These are phyloP conservation scores for Agrotis segetum DNA, from an alignment of 2,888 invertebrate genomes.

Conservation along the genomic window DNA sequence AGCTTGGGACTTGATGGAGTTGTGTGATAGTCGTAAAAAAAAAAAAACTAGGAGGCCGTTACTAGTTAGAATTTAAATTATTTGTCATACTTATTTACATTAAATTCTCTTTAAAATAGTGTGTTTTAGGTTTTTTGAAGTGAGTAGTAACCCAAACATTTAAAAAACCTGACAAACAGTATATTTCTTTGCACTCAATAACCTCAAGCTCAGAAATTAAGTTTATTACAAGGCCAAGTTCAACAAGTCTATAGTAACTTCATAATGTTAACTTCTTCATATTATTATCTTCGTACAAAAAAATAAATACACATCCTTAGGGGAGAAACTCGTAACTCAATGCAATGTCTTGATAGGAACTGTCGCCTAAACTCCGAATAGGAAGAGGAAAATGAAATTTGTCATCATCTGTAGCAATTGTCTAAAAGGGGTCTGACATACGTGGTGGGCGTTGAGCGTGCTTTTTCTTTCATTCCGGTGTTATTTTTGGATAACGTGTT, in stretches of 20 bases:
- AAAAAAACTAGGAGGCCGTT: too few species aligned
- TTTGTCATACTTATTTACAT: too few species aligned
- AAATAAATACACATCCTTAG: conserved; percentile 9
- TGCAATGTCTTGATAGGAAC: conserved; percentile 54
- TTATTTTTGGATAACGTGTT: neutral
- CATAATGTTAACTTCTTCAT: neutral
- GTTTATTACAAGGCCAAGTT: neutral
- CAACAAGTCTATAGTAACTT: neutral
- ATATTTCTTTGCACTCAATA: neutral
- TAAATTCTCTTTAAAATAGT: too few species aligned
- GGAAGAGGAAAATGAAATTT: conserved; percentile 61
- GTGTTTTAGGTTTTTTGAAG: too few species aligned
- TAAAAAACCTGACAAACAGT: too few species aligned
- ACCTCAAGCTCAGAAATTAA: neutral
- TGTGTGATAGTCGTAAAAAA: too few species aligned
- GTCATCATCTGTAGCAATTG: conserved; percentile 60
- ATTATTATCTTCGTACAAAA: neutral
- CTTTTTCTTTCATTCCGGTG: conserved; percentile 1
- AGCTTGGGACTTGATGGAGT: too few species aligned
- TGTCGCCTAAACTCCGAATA: conserved; percentile 42
- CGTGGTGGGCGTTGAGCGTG: conserved; percentile 1
- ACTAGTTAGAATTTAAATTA: too few species aligned
- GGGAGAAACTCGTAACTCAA: conserved; percentile 41
- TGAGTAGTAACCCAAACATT: too few species aligned
- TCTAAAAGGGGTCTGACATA: conserved; percentile 46